Evolutionary conservation across 1,140 invertebrate genomes (phyloP).

Genomic region (Leptinotarsa texana): DNA sequence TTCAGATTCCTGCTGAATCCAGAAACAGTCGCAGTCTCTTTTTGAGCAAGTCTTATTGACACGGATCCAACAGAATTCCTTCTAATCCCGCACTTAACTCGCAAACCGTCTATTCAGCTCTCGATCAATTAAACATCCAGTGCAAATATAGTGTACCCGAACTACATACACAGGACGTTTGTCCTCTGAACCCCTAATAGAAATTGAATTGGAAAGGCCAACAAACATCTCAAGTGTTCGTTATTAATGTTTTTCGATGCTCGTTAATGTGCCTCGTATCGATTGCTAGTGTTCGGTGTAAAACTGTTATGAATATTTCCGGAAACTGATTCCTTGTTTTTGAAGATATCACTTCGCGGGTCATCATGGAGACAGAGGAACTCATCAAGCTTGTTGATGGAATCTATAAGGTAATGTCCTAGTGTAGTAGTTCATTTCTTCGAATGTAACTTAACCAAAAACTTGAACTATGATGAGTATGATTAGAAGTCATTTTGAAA

Average conservation of each 20-base stretch:
- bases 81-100: too few species aligned
- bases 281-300: not conserved
- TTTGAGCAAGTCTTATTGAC: too few species aligned
- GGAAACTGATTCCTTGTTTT: not conserved
- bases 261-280: slow-evolving; percentile 11
- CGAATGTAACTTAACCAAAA: too few species aligned
- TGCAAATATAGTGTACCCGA: not conserved
- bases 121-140: slow-evolving; percentile 16
- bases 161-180: slow-evolving; percentile 9
- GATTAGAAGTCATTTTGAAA: too few species aligned
- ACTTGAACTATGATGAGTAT: too few species aligned
- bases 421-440: too few species aligned
- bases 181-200: not conserved
- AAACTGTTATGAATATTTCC: slow-evolving; percentile 17
- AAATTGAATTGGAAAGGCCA: slow-evolving; percentile 10
- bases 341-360: not conserved
- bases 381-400: slow-evolving; percentile 87
- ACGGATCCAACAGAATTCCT: too few species aligned
- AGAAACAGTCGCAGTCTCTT: too few species aligned
- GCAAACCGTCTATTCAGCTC: not conserved
- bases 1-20: too few species aligned
- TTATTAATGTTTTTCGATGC: not conserved
- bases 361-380: slow-evolving; percentile 81
- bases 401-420: slow-evolving; percentile 77
- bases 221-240: slow-evolving; percentile 11